phyloP scores from a whole-genome alignment of 2,113 vertebrate species.

The Peucedramus taeniatus region DNA sequence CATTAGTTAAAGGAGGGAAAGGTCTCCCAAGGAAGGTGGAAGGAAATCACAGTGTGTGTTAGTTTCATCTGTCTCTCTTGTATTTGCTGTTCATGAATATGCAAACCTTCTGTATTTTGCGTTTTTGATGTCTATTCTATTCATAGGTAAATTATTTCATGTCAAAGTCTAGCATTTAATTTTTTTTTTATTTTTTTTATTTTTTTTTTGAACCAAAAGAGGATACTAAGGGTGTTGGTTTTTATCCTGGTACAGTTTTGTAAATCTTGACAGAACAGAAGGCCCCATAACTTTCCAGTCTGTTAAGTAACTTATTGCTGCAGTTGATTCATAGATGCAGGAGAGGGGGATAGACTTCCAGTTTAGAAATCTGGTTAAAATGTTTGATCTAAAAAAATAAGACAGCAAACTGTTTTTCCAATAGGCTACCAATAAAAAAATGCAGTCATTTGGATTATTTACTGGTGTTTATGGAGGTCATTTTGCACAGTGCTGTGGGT shows the following conservation, averaged over 20 bases:
- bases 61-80: not conserved
- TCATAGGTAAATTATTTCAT: not conserved
- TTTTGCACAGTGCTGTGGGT: not conserved
- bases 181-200: not conserved
- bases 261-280: not conserved
- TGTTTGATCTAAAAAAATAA: not conserved
- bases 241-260: not conserved
- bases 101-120: not conserved
- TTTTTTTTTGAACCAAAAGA: too few species aligned
- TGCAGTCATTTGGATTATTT: not conserved
- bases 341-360: not conserved
- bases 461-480: not conserved
- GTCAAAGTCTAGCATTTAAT: not conserved
- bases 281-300: not conserved
- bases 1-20: not conserved
- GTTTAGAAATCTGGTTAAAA: not conserved
- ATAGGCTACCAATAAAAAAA: not conserved
- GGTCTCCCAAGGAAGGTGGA: not conserved
- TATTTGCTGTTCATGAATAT: not conserved
- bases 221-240: not conserved
- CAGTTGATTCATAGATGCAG: not conserved
- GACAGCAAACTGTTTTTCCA: not conserved
- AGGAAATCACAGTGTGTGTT: not conserved
- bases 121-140: not conserved
- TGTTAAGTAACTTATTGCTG: not conserved